Evolutionary conservation across 1,140 invertebrate genomes (phyloP).

Genomic region (Kradibia gibbosae): DNA sequence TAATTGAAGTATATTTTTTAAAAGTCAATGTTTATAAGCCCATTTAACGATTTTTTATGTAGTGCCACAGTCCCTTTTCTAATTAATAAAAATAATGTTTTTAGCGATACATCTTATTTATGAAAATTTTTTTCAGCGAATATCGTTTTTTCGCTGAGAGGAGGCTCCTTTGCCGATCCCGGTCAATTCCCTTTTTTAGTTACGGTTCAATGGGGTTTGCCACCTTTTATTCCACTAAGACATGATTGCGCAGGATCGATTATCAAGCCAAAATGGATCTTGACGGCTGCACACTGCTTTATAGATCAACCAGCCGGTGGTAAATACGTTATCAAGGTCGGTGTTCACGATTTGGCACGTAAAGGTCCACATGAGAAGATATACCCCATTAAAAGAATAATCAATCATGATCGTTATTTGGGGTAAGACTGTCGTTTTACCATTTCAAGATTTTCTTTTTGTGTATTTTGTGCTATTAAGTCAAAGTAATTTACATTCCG

Average conservation of each 20-base stretch:
- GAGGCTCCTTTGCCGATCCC: too few species aligned
- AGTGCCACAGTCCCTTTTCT: too few species aligned
- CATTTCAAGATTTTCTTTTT: too few species aligned
- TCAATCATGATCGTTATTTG: constrained; percentile 71
- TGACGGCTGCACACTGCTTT: constrained; percentile 21
- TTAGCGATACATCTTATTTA: too few species aligned
- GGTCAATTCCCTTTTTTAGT: constrained; percentile 68
- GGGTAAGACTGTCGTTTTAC: constrained; percentile 62
- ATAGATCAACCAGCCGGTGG: constrained; percentile 23
- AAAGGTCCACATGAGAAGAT: constrained; percentile 68
- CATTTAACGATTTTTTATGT: too few species aligned
- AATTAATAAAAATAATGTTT: too few species aligned
- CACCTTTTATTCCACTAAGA: background rate
- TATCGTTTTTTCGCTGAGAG: background rate
- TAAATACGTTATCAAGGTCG: constrained; percentile 55
- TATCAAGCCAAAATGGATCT: constrained; percentile 14
- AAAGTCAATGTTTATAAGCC: too few species aligned
- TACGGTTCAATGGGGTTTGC: constrained; percentile 55
- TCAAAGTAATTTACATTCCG: too few species aligned
- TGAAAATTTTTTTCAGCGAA: too few species aligned
- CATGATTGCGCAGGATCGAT: constrained; percentile 28
- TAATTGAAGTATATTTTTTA: too few species aligned
- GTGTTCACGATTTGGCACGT: constrained; percentile 55
- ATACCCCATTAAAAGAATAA: constrained; percentile 62
- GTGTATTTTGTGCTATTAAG: too few species aligned